phyloP scores from a whole-genome alignment of 2,888 invertebrate genomes.

The Steromphala cineraria region DNA sequence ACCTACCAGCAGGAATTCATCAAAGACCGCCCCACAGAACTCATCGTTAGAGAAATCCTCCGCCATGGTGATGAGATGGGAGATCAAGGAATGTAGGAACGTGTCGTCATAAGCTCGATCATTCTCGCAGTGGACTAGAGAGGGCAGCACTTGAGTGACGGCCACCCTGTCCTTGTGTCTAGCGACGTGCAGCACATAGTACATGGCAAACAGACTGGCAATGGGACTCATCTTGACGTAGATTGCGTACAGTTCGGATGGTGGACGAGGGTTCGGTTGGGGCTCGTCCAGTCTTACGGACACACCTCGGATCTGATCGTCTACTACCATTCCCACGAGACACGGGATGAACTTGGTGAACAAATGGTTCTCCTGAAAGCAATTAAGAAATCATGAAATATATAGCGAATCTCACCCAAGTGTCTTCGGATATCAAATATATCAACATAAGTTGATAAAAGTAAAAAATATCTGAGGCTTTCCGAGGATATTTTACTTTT shows the following conservation, averaged over 20 bases:
- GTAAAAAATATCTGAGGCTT: too few species aligned
- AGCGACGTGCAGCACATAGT: slow-evolving; percentile 92
- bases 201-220: slow-evolving; percentile 94
- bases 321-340: slow-evolving; percentile 92
- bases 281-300: slow-evolving; percentile 81
- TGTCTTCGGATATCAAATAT: too few species aligned
- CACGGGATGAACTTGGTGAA: slow-evolving; percentile 96
- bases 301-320: slow-evolving; percentile 79
- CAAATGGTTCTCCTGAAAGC: slow-evolving; percentile 87
- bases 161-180: slow-evolving; percentile 86
- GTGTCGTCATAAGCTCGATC: slow-evolving; percentile 96
- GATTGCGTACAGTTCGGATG: slow-evolving; percentile 85
- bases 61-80: slow-evolving; percentile 88
- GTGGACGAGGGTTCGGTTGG: slow-evolving; percentile 84
- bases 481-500: too few species aligned
- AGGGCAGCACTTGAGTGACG: slow-evolving; percentile 89
- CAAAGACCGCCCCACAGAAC: slow-evolving; percentile 95
- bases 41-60: slow-evolving; percentile 96
- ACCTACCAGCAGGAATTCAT: slow-evolving; percentile 90
- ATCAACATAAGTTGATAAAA: too few species aligned
- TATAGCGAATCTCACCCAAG: too few species aligned
- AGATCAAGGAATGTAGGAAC: slow-evolving; percentile 92
- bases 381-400: too few species aligned
- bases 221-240: slow-evolving; percentile 93
- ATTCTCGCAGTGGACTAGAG: slow-evolving; percentile 89